A percentile compares a stretch with the other conserved stretches of the same genome.
phyloP scores from a whole-genome alignment of 2,113 vertebrate genomes.

The Naja naja region DNA sequence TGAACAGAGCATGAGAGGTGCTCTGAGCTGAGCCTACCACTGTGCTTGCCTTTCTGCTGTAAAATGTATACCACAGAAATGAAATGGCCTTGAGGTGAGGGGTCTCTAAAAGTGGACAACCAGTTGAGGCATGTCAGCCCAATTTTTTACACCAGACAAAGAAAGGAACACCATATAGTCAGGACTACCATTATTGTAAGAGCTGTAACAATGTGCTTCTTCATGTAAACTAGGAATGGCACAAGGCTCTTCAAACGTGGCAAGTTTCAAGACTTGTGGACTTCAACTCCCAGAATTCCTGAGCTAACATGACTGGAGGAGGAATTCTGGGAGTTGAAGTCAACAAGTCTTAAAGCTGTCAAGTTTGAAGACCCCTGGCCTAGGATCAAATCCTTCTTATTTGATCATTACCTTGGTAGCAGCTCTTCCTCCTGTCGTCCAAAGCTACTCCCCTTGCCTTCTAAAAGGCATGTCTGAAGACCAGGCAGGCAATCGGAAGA shows the following conservation, averaged over 20 bases:
- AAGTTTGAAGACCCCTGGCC: neutral
- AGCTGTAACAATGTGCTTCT: neutral
- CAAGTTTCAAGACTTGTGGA: too few species aligned
- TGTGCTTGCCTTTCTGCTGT: neutral
- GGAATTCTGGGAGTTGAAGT: too few species aligned
- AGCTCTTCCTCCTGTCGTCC: neutral
- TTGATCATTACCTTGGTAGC: neutral
- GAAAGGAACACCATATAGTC: neutral
- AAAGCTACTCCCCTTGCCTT: neutral
- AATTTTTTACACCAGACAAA: neutral
- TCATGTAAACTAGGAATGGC: neutral
- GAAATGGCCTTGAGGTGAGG: neutral
- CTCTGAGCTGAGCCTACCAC: neutral
- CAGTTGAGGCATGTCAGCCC: neutral
- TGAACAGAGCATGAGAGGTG: neutral
- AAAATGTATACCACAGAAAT: neutral
- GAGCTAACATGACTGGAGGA: too few species aligned
- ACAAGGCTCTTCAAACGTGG: too few species aligned
- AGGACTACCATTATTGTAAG: neutral
- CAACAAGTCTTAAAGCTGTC: too few species aligned
- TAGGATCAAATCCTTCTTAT: neutral
- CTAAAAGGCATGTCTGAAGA: neutral
- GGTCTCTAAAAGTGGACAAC: too few species aligned
- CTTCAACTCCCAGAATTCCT: too few species aligned
- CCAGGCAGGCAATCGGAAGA: neutral